These are phyloP conservation scores for Crambe crambe DNA, from an alignment of 37 sponge, comb jelly and placozoan genomes.

Conservation along the genomic window DNA sequence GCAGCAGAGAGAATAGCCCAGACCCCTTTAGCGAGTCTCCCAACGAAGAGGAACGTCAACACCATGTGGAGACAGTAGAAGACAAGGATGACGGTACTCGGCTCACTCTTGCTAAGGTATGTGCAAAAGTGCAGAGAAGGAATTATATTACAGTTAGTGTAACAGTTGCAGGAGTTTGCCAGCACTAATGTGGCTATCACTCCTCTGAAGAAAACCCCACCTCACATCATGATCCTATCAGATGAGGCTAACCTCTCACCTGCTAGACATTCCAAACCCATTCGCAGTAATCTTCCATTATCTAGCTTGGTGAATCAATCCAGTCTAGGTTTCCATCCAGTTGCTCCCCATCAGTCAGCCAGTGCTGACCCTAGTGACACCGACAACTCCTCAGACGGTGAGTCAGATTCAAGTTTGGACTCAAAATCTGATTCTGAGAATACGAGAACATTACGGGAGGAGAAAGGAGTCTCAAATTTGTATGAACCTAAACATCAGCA, in stretches of 20 bases:
- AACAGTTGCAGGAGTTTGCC: neutral
- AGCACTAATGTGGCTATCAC: slow-evolving; percentile 14
- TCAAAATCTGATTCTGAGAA: slow-evolving; percentile 33
- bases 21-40: neutral
- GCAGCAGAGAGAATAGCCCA: neutral
- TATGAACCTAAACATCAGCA: neutral
- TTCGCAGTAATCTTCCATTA: neutral
- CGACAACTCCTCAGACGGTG: slow-evolving; percentile 21
- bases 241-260: slow-evolving; percentile 35
- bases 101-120: slow-evolving; percentile 9
- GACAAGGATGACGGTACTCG: slow-evolving; percentile 9
- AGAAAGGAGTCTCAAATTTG: too few relatives aligned
- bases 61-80: neutral
- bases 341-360: neutral
- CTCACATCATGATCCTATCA: neutral
- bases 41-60: neutral
- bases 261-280: neutral
- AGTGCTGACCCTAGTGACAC: neutral
- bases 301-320: neutral
- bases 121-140: neutral
- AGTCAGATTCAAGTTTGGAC: slow-evolving; percentile 44
- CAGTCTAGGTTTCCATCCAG: slow-evolving; percentile 1
- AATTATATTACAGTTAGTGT: too few relatives aligned
- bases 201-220: slow-evolving; percentile 51
- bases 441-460: too few relatives aligned